Evolutionary conservation across 2,888 invertebrate genomes (phyloP), one percentile per base, ranked within the genome.

Genomic region (Bhutanitis thaidina): DNA sequence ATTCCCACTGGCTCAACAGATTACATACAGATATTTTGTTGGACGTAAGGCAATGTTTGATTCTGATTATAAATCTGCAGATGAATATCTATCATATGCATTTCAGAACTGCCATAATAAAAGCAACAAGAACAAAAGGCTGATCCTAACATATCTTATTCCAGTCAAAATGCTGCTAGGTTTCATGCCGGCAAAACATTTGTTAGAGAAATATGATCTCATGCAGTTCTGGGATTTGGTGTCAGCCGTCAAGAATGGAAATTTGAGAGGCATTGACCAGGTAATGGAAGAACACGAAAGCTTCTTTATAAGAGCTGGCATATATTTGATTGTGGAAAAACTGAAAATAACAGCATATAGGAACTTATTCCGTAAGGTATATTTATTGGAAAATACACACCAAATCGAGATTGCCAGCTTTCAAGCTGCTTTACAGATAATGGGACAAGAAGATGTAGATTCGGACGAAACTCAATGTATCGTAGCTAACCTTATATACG

Each of bases 11-110:
- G 95, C 97, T 8, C 98, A 99, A 74, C 95, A 96, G 73, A 96
- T 99, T 48, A 99, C 99, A 0, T 99, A 98, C 81, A 96, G 96
- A 71, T 98, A 98, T 80, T 99, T 97, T 84, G 97, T 98, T 13
- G 99, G 99, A 0, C 92, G 98, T 27, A 98, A 99, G 77, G 97
- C 98, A 1, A 98, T 99, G 97, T 99, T 99, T 77, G 99, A 99
- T 80, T 97, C 97, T 49, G 97, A 99, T 74, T 98, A 98, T 72
- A 94, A 94, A 77, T 92, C 93, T 80, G 99, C 99, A 15, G 98
- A 99, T 76, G 95, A 97, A 71, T 96, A 95, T 70, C 83, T 99
- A 15, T 94, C 96, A 0, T 99, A 94, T 80, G 98, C 99, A 0
- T 99, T 99, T 77, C 93, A 95, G 72, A 94, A 96, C 68, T 98